Conservation (phyloP, 2,113 vertebrate genomes). For the Rhabdornis inornatus region DNA sequence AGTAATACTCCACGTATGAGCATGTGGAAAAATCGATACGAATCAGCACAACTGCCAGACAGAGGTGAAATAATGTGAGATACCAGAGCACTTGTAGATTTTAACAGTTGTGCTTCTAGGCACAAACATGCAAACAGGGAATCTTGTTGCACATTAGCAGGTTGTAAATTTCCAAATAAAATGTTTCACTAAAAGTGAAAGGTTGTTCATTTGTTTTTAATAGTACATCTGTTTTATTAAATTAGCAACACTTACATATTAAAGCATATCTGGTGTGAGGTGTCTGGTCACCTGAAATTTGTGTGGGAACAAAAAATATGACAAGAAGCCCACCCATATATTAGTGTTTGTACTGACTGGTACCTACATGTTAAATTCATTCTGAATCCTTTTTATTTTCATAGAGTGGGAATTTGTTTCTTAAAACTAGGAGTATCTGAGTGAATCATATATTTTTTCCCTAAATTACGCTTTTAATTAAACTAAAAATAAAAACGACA, state of each 20-base stretch:
- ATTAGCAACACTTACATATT: slow-evolving; percentile 16
- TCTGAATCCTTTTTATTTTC: not conserved
- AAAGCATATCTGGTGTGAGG: slow-evolving; percentile 1
- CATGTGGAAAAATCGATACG: not conserved
- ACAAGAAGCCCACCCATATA: not conserved
- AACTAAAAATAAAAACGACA: not conserved
- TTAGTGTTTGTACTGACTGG: not conserved
- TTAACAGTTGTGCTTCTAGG: slow-evolving; percentile 33
- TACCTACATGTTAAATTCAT: not conserved
- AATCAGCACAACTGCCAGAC: not conserved
- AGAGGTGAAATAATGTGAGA: not conserved
- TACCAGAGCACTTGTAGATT: not conserved
- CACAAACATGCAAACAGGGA: slow-evolving; percentile 24
- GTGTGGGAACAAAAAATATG: not conserved
- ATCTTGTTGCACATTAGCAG: slow-evolving; percentile 53
- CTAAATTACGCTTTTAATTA: not conserved
- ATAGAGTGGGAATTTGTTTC: not conserved
- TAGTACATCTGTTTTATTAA: slow-evolving; percentile 57
- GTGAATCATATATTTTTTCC: not conserved
- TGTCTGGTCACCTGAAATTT: slow-evolving; percentile 25
- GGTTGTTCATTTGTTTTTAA: slow-evolving; percentile 39
- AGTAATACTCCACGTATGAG: not conserved
- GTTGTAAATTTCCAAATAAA: slow-evolving; percentile 53
- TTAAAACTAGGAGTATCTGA: not conserved
- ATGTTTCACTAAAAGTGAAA: slow-evolving; percentile 13